Conservation (phyloP, 2,113 vertebrate genomes). For the Haemorhous mexicanus region DNA sequence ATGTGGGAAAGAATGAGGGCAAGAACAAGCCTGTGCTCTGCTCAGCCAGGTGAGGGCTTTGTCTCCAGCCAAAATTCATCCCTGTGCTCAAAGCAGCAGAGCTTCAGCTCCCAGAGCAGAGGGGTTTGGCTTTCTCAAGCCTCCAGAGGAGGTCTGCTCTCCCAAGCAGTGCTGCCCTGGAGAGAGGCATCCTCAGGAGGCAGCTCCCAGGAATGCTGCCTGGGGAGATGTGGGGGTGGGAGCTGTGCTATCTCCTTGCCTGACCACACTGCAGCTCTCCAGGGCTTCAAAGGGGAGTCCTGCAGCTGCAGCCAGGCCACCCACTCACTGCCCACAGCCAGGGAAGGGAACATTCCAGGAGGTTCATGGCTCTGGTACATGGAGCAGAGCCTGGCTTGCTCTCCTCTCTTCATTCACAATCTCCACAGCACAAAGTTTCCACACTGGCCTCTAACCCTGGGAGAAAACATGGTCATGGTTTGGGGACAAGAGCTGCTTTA, state of each 20-base stretch:
- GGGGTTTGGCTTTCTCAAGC: not conserved
- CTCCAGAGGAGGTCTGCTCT: not conserved
- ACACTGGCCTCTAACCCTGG: not conserved
- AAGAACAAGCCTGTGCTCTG: not conserved
- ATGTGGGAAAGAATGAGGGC: not conserved
- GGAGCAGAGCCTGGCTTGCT: not conserved
- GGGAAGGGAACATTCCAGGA: not conserved
- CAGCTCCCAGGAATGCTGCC: not conserved
- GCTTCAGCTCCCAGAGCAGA: not conserved
- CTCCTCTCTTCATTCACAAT: not conserved
- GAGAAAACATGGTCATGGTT: not conserved
- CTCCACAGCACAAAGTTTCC: not conserved
- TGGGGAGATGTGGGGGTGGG: not conserved
- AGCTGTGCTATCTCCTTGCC: not conserved
- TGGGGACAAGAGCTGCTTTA: not conserved
- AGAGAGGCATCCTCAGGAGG: not conserved
- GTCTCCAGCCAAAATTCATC: not conserved
- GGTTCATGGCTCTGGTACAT: not conserved
- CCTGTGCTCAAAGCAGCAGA: not conserved
- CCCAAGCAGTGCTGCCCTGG: not conserved
- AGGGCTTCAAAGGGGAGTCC: not conserved
- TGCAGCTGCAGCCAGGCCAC: not conserved
- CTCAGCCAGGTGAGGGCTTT: not conserved
- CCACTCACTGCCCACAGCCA: not conserved
- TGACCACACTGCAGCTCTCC: not conserved